These are phyloP conservation scores for Steinernema carpocapsae DNA, from an alignment of 2,888 invertebrate species.

Conservation along the genomic window DNA sequence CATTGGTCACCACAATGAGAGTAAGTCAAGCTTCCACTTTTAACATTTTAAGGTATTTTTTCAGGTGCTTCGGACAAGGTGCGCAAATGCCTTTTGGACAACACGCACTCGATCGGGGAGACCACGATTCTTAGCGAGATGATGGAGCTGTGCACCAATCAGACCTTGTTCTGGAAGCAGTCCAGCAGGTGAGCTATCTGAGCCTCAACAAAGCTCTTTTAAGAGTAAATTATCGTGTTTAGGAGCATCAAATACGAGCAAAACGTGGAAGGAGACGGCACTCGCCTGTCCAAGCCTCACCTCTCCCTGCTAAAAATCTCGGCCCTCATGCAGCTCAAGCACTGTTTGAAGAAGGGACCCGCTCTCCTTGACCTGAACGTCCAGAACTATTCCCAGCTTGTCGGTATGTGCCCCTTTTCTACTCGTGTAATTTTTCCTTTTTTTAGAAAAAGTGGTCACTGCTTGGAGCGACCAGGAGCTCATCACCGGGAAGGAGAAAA, in stretches of 20 bases:
- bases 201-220: neutral
- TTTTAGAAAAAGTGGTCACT: slow-evolving; percentile 21
- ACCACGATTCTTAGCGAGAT: slow-evolving; percentile 31
- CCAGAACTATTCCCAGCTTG: slow-evolving; percentile 32
- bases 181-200: neutral
- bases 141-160: slow-evolving; percentile 31
- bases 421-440: neutral
- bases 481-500: slow-evolving; percentile 25
- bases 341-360: slow-evolving; percentile 49
- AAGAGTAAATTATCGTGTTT: too few species aligned
- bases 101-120: slow-evolving; percentile 24
- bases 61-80: slow-evolving; percentile 20
- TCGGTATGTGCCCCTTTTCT: neutral
- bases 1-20: slow-evolving; percentile 28
- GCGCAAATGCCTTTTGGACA: slow-evolving; percentile 25
- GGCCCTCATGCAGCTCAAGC: slow-evolving; percentile 70
- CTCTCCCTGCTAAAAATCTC: slow-evolving; percentile 72
- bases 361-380: slow-evolving; percentile 49
- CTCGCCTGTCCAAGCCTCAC: slow-evolving; percentile 73
- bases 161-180: slow-evolving; percentile 30
- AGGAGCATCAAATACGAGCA: slow-evolving; percentile 74
- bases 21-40: neutral
- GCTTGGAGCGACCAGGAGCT: slow-evolving; percentile 18
- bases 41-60: neutral
- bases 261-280: slow-evolving; percentile 73